These are phyloP conservation scores for Leptinotarsa peninsularis DNA, from an alignment of 2,888 invertebrate species.

Conservation along the genomic window DNA sequence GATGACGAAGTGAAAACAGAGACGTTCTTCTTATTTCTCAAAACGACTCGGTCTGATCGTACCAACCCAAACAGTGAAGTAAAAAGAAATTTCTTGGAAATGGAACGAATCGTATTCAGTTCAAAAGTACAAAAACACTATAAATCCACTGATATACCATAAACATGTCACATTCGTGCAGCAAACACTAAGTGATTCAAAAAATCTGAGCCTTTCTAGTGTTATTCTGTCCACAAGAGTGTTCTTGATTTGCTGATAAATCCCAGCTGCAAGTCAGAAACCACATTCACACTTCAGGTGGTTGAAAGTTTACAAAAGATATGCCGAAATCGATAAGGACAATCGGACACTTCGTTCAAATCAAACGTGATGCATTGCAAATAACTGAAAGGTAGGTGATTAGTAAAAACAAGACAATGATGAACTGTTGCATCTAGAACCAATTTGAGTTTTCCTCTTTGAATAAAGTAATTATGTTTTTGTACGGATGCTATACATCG, in stretches of 20 bases:
- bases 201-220: slow-evolving; percentile 46
- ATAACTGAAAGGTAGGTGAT: not conserved
- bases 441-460: too few species aligned
- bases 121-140: slow-evolving; percentile 54
- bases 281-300: slow-evolving; percentile 45
- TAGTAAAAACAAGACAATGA: too few species aligned
- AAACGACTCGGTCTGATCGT: slow-evolving; percentile 37
- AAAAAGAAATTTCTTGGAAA: slow-evolving; percentile 39
- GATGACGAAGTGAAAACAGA: too few species aligned
- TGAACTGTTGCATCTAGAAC: too few species aligned
- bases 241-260: slow-evolving; percentile 54
- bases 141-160: slow-evolving; percentile 54
- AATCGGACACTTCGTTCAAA: slow-evolving; percentile 14
- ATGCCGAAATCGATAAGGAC: slow-evolving; percentile 35
- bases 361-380: not conserved
- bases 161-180: slow-evolving; percentile 52
- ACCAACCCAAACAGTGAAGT: slow-evolving; percentile 31
- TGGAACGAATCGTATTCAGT: slow-evolving; percentile 48
- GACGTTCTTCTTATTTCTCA: slow-evolving; percentile 37
- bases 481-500: too few species aligned
- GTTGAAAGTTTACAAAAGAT: slow-evolving; percentile 28
- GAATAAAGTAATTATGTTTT: too few species aligned
- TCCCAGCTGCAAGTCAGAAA: slow-evolving; percentile 45
- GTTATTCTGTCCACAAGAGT: slow-evolving; percentile 49
- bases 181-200: slow-evolving; percentile 37